Base-by-base conservation (phyloP, 2,797 vertebrate species). In the Enteromius radiatus region DNA sequence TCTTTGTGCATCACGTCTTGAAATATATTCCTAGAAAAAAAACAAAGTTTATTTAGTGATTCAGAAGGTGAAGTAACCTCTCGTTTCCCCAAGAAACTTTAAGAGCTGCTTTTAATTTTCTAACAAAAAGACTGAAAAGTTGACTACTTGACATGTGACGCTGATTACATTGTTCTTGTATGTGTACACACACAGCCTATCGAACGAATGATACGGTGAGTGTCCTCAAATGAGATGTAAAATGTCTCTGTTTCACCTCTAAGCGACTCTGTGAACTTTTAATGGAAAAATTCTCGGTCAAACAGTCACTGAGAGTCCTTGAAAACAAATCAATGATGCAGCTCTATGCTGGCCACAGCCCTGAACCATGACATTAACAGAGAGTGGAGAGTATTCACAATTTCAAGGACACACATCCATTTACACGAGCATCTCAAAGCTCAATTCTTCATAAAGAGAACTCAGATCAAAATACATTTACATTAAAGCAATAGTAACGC, bases 1-100 rank as follows among this genome's bases (percentile, higher is more conserved):
- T 99, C 97, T 92, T 94, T 94, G 89, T 98, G 97, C 89, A 96
- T 89, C 56, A 99, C 96, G 80, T 99, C 98, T 93, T 99, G 97
- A 92, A 99, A 99, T 87, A 99, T 94, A 88, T 99, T 98, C 90
- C 98, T 99, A 49, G 41, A 45, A 28, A 76, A 63, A 80, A 17
- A 11, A 76, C 49, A 19, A 56, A 45, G 26, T 31, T n/a, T 7
- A 63, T 43, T 77, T 76, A 15, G 19, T 11, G n/a, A 76, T 73
- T 52, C 17, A 59, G 9, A 73, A 17, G 10, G n/a, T 43, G n/a
- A 43, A 71, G 38, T 61, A 59, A 5, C 41, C 28, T 73, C 41
- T 59, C 1, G 21, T 76, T 7, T 19, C 28, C 19, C 15, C 41
- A 10, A 52, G 4, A 52, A 67, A 26, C 1, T 36, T 36, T 38